A percentile compares a stretch with the other conserved stretches of the same genome.
Conservation (phyloP, 2,113 vertebrate genomes). For the Gallinago jamesoni region DNA sequence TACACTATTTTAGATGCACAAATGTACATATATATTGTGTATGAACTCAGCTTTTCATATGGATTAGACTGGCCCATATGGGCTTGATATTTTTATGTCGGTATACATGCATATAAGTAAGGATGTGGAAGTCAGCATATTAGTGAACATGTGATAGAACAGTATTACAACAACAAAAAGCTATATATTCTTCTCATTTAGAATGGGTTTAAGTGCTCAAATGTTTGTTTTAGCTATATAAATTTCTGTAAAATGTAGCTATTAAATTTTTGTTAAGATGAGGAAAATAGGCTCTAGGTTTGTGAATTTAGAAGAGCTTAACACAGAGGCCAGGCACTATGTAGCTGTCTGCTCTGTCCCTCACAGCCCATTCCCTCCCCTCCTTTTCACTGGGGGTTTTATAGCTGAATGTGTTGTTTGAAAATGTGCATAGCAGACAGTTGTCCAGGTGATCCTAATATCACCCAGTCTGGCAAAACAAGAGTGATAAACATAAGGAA, state of each 20-base stretch:
- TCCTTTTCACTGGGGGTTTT: not conserved
- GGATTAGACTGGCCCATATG: not conserved
- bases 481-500: not conserved
- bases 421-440: not conserved
- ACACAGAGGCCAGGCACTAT: not conserved
- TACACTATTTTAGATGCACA: not conserved
- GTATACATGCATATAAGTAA: rapidly evolving
- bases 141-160: not conserved
- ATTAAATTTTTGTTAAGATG: not conserved
- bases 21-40: not conserved
- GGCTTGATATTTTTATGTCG: not conserved
- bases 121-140: not conserved
- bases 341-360: not conserved
- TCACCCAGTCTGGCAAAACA: constrained; percentile 15
- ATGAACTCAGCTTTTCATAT: not conserved
- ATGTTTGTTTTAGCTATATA: not conserved
- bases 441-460: not conserved
- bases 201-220: not conserved
- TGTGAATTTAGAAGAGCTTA: not conserved
- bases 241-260: not conserved
- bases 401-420: not conserved
- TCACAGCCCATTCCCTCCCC: not conserved
- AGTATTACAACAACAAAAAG: not conserved
- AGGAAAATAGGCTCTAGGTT: not conserved
- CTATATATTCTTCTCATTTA: not conserved